These are phyloP conservation scores for Flabesymbios commensalis DNA, from an alignment of 2,888 invertebrate species.

Conservation along the genomic window DNA sequence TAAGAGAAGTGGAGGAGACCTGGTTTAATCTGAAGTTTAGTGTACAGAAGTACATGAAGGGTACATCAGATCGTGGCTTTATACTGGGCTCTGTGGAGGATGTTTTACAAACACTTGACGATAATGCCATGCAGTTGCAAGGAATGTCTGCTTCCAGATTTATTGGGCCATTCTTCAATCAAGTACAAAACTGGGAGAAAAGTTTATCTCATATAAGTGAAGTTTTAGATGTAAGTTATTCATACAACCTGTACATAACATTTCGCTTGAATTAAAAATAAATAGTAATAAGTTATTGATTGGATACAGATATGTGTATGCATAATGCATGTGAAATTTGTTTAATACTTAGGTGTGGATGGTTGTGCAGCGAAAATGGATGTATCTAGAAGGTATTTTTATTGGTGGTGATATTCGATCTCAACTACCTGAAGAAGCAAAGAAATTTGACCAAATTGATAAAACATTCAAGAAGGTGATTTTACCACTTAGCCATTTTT, in stretches of 20 bases:
- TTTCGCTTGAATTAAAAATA: no score
- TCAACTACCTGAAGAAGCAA: constrained; percentile 87
- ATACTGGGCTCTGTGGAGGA: constrained; percentile 84
- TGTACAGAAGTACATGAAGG: constrained; percentile 62
- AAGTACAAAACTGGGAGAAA: constrained; percentile 86
- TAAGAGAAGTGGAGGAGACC: constrained; percentile 77
- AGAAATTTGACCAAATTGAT: constrained; percentile 88
- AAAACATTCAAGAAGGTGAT: constrained; percentile 74
- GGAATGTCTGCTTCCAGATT: constrained; percentile 75
- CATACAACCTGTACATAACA: no score
- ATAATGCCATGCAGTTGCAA: constrained; percentile 86
- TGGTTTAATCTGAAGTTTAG: constrained; percentile 63
- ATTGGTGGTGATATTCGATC: constrained; percentile 84
- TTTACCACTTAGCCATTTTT: neutral
- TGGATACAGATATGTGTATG: no score
- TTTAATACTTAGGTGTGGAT: constrained; percentile 78
- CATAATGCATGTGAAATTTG: no score
- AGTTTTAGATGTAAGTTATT: constrained; percentile 73
- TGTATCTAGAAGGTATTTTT: constrained; percentile 90
- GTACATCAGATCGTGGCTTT: constrained; percentile 78
- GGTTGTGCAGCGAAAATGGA: constrained; percentile 85
- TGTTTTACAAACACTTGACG: constrained; percentile 79
- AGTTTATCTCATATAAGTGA: constrained; percentile 79
- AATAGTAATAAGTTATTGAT: no score
- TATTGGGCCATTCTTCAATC: constrained; percentile 81